Conservation (phyloP, 2,888 invertebrate species). For the Ptilodon capucinus region DNA sequence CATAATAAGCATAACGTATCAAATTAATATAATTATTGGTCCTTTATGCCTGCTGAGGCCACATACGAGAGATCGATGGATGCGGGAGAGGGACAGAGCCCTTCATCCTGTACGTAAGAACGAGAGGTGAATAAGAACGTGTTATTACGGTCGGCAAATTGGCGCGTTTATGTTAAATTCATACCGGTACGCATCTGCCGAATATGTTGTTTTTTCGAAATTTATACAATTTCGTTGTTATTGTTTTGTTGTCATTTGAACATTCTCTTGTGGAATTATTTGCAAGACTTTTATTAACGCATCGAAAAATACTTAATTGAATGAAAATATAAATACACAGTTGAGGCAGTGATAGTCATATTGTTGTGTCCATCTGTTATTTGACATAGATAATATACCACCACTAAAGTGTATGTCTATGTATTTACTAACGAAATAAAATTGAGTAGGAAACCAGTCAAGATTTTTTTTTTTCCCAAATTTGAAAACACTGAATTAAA, state of each 20-base stretch:
- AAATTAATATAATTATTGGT: slow-evolving; percentile 70
- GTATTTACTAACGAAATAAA: no score
- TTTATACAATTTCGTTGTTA: slow-evolving; percentile 12
- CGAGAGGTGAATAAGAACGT: slow-evolving; percentile 21
- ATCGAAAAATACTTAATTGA: no score
- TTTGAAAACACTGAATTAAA: no score
- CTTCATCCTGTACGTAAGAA: slow-evolving; percentile 2
- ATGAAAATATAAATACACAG: no score
- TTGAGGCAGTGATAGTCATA: no score
- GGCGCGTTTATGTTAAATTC: slow-evolving; percentile 67
- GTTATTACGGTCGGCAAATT: slow-evolving; percentile 67
- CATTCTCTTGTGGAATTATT: not conserved
- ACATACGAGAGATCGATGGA: slow-evolving; percentile 31
- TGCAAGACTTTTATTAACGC: no score
- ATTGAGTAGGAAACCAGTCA: no score
- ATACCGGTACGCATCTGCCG: slow-evolving; percentile 29
- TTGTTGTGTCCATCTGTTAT: no score
- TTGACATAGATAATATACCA: no score
- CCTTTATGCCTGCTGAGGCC: slow-evolving; percentile 48
- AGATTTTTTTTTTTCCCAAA: no score
- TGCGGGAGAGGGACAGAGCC: slow-evolving; percentile 40
- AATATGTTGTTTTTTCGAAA: slow-evolving; percentile 13
- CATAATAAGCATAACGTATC: slow-evolving; percentile 59
- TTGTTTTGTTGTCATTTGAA: not conserved
- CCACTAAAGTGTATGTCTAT: no score